A percentile compares a stretch with the other conserved stretches of the same genome.
Evolutionary conservation across 2,797 vertebrate species (phyloP).

Genomic region (Tapera naevia): DNA sequence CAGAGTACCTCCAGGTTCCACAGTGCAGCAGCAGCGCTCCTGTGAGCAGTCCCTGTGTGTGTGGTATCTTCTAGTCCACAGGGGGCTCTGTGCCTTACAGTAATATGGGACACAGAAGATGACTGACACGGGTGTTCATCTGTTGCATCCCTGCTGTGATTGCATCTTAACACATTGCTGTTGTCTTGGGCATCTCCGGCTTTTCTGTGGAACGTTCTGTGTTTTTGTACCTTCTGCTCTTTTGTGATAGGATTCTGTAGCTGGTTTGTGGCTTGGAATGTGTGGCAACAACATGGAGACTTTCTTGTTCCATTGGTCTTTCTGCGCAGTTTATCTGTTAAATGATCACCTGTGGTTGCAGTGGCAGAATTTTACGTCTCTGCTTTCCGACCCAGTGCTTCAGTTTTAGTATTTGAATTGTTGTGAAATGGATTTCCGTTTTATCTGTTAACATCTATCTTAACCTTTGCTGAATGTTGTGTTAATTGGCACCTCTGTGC

Average conservation of each 20-base stretch:
- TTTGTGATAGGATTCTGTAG: background rate
- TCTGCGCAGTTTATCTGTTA: background rate
- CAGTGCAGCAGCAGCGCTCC: background rate
- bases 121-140: background rate
- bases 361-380: background rate
- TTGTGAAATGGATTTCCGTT: background rate
- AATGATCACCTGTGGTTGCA: background rate
- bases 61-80: background rate
- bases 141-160: background rate
- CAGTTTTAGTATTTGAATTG: background rate
- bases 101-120: background rate
- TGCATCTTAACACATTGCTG: background rate
- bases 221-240: background rate
- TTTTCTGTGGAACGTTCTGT: background rate
- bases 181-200: background rate
- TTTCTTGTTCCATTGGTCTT: background rate
- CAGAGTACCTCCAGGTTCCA: background rate
- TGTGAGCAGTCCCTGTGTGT: background rate
- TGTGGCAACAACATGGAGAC: background rate
- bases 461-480: background rate
- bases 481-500: background rate
- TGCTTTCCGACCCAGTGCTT: background rate
- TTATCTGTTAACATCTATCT: background rate
- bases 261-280: background rate
- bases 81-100: background rate